phyloP scores from a whole-genome alignment of 2,797 vertebrate genomes.

The Tiaroga cobitis region DNA sequence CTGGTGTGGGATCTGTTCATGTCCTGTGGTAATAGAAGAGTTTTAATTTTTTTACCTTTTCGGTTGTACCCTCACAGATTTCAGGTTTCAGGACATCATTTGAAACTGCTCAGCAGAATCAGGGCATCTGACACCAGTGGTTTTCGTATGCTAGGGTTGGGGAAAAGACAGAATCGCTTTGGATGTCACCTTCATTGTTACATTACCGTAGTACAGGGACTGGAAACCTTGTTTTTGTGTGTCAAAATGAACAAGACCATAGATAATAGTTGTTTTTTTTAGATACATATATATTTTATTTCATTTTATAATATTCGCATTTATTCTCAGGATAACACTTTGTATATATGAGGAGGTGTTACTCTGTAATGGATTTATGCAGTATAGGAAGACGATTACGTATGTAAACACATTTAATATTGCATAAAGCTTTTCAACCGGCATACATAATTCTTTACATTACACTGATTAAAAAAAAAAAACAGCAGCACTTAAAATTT shows the following conservation, averaged over 20 bases:
- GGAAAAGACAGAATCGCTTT: slow-evolving; percentile 9
- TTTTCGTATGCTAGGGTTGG: not conserved
- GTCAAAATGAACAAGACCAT: not conserved
- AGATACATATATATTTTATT: too few species aligned
- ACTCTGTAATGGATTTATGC: not conserved
- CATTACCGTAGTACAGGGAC: not conserved
- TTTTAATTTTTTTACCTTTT: not conserved
- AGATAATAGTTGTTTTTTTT: not conserved
- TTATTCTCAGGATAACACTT: not conserved
- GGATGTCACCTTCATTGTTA: slow-evolving; percentile 40
- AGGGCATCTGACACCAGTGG: slow-evolving; percentile 60
- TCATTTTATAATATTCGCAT: not conserved
- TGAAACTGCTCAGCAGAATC: slow-evolving; percentile 70
- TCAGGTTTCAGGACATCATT: slow-evolving; percentile 59
- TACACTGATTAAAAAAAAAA: not conserved
- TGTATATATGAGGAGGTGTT: not conserved
- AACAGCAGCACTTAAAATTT: not conserved
- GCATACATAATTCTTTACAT: not conserved
- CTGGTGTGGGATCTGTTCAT: not conserved
- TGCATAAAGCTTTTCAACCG: not conserved
- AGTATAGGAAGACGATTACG: not conserved
- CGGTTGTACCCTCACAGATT: slow-evolving; percentile 28
- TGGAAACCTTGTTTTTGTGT: not conserved
- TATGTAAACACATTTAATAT: not conserved
- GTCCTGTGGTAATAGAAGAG: not conserved